Conservation (phyloP, 2,113 vertebrate species). For the Corapipo altera region DNA sequence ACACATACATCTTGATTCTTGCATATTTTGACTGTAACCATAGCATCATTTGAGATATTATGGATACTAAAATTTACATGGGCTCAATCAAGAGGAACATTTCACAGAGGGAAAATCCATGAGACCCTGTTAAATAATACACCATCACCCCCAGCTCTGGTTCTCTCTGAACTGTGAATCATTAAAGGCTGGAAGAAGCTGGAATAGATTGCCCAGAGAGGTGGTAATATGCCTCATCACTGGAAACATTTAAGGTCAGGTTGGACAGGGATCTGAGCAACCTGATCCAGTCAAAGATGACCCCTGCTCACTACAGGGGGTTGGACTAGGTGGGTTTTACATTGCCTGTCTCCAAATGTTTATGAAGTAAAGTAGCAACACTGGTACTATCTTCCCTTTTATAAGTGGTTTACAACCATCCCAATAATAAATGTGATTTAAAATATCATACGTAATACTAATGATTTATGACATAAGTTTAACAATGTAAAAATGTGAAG, state of each 20-base stretch:
- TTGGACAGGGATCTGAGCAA: background rate
- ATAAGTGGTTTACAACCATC: background rate
- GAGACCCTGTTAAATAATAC: background rate
- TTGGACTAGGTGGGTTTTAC: background rate
- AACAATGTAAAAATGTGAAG: background rate
- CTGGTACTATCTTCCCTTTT: background rate
- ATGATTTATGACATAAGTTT: accelerated
- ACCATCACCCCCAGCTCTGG: background rate
- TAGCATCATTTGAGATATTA: background rate
- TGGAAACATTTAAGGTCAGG: background rate
- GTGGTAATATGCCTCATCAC: background rate
- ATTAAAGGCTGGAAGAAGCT: background rate
- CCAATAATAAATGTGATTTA: background rate
- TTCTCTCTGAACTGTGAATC: background rate
- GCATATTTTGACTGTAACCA: background rate
- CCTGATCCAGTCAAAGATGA: background rate
- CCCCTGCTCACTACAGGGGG: no score
- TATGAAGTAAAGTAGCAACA: background rate
- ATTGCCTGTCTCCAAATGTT: background rate
- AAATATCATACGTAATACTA: background rate
- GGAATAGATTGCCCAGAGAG: background rate
- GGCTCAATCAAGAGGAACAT: background rate
- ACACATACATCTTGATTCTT: background rate
- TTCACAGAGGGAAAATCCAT: background rate
- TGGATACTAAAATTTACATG: background rate